Evolutionary conservation across 2,888 invertebrate genomes (phyloP).

Genomic region (Brenthis daphne): DNA sequence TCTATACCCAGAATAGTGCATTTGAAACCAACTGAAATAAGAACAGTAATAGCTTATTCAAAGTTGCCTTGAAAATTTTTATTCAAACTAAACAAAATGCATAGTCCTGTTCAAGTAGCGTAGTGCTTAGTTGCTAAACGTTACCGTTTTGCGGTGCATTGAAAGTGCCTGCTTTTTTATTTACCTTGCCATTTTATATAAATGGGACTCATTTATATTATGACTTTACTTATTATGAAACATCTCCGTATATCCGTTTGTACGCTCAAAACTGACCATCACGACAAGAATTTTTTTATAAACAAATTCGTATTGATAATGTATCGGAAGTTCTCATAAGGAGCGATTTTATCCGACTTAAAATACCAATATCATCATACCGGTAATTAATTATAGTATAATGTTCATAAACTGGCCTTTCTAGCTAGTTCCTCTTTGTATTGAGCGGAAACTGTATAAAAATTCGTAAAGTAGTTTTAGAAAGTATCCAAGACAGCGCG

Average conservation of each 20-base stretch:
- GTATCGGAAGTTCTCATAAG: no score
- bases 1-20: not conserved
- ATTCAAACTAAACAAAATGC: conserved; percentile 10
- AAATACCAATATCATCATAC: no score
- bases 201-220: not conserved
- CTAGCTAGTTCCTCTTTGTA: no score
- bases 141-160: conserved; percentile 20
- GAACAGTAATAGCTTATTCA: not conserved
- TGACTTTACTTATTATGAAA: not conserved
- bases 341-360: no score
- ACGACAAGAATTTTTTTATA: no score
- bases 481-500: no score
- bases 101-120: conserved; percentile 16
- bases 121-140: conserved; percentile 22
- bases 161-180: conserved; percentile 17
- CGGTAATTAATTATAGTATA: no score
- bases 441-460: no score
- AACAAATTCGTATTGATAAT: no score
- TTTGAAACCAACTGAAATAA: conserved; percentile 1
- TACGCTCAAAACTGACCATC: no score
- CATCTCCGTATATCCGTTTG: not conserved
- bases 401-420: no score
- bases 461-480: no score
- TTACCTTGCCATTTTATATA: conserved; percentile 11
- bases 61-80: conserved; percentile 21